A percentile compares a stretch with the other conserved stretches of the same genome.
phyloP scores from a whole-genome alignment of 2,113 vertebrate species.

The Chaetodon trifascialis region DNA sequence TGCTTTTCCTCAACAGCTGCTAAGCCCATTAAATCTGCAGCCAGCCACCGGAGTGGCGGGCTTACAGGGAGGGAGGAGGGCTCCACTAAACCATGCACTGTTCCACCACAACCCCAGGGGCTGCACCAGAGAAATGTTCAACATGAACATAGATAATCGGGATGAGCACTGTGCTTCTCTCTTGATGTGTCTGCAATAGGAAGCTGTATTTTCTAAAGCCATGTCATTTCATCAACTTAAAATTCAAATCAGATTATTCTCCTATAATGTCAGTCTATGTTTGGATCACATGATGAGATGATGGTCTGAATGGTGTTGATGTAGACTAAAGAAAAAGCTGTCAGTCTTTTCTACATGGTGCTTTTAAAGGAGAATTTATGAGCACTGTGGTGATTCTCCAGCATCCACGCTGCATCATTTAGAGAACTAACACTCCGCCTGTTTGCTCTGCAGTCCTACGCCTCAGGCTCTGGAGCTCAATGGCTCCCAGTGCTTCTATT shows the following conservation, averaged over 20 bases:
- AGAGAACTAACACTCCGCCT: slow-evolving; percentile 61
- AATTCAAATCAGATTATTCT: slow-evolving; percentile 13
- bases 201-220: not conserved
- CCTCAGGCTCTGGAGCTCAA: slow-evolving; percentile 60
- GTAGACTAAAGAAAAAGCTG: slow-evolving; percentile 8
- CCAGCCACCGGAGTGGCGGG: slow-evolving; percentile 75
- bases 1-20: slow-evolving; percentile 83
- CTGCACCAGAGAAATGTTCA: slow-evolving; percentile 64
- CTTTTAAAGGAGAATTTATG: slow-evolving; percentile 55
- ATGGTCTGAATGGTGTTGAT: not conserved
- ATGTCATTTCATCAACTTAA: slow-evolving; percentile 9
- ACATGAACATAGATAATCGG: slow-evolving; percentile 55
- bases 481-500: slow-evolving; percentile 75
- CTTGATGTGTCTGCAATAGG: slow-evolving; percentile 5
- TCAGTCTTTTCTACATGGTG: slow-evolving; percentile 10
- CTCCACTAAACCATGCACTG: slow-evolving; percentile 58
- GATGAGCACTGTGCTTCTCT: slow-evolving; percentile 35
- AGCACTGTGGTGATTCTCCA: slow-evolving; percentile 62
- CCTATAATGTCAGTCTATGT: not conserved
- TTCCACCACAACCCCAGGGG: slow-evolving; percentile 67
- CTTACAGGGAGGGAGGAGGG: slow-evolving; percentile 60
- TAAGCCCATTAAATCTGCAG: slow-evolving; percentile 83
- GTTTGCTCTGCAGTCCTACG: slow-evolving; percentile 64
- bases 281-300: not conserved
- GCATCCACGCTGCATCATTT: slow-evolving; percentile 75